A percentile compares a stretch with the other conserved stretches of the same genome.
These are phyloP conservation scores for Channa argus DNA, from an alignment of 2,113 vertebrate species.

Conservation along the genomic window DNA sequence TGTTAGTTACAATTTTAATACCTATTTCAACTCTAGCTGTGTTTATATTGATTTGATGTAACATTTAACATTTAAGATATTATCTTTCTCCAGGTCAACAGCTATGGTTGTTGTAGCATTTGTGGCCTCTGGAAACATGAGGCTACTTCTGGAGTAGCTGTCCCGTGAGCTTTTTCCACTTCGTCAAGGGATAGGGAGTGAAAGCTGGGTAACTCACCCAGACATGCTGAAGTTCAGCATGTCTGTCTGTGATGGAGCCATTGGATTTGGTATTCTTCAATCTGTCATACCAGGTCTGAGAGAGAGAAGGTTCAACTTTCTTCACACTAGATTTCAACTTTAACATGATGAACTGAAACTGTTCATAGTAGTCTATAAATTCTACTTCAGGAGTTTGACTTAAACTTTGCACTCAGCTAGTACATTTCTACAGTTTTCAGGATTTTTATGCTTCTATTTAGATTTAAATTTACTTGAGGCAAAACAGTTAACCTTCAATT, in stretches of 20 bases:
- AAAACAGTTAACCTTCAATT: no score
- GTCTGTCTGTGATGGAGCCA: slow-evolving; percentile 60
- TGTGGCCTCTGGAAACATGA: slow-evolving; percentile 62
- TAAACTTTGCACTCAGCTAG: no score
- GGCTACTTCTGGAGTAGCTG: slow-evolving; percentile 70
- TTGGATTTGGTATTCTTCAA: slow-evolving; percentile 71
- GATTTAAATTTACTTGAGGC: no score
- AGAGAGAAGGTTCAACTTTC: no score
- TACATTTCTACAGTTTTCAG: no score
- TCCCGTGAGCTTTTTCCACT: slow-evolving; percentile 44
- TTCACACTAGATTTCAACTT: no score
- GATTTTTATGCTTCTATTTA: no score
- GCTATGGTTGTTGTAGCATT: slow-evolving; percentile 79
- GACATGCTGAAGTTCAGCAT: slow-evolving; percentile 59
- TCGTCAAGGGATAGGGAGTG: slow-evolving; percentile 80
- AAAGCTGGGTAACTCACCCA: slow-evolving; percentile 73
- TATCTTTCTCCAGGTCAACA: slow-evolving; percentile 66
- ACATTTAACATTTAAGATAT: no score
- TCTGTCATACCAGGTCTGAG: slow-evolving; percentile 77
- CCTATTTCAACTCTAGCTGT: not conserved
- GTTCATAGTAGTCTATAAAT: no score
- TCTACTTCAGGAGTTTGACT: no score
- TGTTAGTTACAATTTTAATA: no score
- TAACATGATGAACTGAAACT: no score
- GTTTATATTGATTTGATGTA: not conserved